Conservation (phyloP, 2,113 vertebrate genomes). For the Heloderma charlesbogerti region DNA sequence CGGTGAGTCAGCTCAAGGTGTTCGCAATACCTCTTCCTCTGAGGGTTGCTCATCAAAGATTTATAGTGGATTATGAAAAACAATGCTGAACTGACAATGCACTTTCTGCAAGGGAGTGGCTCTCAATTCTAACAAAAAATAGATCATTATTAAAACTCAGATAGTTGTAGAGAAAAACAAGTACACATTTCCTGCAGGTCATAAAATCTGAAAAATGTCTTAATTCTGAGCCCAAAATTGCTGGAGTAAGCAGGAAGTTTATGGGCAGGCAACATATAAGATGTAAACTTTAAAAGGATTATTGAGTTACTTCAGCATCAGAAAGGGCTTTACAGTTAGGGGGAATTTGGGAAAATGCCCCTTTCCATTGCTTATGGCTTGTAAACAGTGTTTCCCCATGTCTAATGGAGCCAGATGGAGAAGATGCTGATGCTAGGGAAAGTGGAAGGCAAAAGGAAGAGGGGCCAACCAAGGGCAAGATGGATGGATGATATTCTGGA, state of each 20-base stretch:
- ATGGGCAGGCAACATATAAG: neutral
- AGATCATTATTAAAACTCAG: conserved; percentile 33
- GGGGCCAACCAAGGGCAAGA: too few relatives aligned
- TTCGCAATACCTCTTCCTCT: conserved; percentile 28
- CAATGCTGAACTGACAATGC: conserved; percentile 14
- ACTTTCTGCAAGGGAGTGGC: conserved; percentile 11
- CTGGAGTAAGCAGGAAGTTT: conserved; percentile 7
- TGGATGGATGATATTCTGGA: too few relatives aligned
- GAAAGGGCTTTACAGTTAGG: neutral
- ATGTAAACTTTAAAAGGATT: neutral
- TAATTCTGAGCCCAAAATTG: conserved; percentile 8
- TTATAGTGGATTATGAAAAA: conserved; percentile 35
- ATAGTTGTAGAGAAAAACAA: neutral
- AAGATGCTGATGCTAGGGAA: too few relatives aligned
- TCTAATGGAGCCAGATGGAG: neutral
- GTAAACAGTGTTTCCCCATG: neutral
- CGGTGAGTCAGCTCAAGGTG: neutral
- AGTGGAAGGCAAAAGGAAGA: too few relatives aligned
- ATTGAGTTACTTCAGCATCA: neutral
- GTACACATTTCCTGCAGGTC: neutral
- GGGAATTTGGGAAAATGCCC: too few relatives aligned
- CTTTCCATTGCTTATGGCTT: neutral
- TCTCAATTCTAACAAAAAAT: conserved; percentile 15
- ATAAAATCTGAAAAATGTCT: neutral
- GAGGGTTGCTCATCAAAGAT: conserved; percentile 44